These are phyloP conservation scores for Phalera bucephala DNA, from an alignment of 2,888 invertebrate genomes.

Conservation along the genomic window DNA sequence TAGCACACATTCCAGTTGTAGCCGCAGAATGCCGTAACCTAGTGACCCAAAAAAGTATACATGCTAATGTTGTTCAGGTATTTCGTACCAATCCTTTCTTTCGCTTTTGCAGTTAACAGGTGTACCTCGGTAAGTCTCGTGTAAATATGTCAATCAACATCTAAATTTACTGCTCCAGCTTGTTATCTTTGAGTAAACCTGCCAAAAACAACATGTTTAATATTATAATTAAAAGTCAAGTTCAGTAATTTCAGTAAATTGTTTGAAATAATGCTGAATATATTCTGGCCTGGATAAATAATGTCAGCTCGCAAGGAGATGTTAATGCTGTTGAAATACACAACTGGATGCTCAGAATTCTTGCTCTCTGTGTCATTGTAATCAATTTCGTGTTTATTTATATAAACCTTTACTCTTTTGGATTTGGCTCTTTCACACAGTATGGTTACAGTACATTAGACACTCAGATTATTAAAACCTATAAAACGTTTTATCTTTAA, in stretches of 20 bases:
- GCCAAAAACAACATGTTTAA: constrained; percentile 1
- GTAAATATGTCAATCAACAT: not conserved
- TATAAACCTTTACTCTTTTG: too few species aligned
- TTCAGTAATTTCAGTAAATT: constrained; percentile 5
- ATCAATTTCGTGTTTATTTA: too few species aligned
- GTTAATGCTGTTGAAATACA: constrained; percentile 31
- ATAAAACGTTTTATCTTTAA: too few species aligned
- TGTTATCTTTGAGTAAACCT: not conserved
- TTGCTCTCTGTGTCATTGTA: constrained; percentile 17
- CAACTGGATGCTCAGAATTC: constrained; percentile 23
- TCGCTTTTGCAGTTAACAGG: constrained; percentile 3
- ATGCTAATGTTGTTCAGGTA: constrained; percentile 24
- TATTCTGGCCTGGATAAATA: constrained; percentile 11
- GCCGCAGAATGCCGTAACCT: constrained; percentile 28
- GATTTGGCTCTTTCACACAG: too few species aligned
- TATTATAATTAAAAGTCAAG: constrained; percentile 3
- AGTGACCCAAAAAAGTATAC: constrained; percentile 42
- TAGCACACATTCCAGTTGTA: constrained; percentile 14
- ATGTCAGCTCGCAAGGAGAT: constrained; percentile 22
- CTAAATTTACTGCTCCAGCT: not conserved
- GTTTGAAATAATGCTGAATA: constrained; percentile 8
- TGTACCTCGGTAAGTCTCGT: not conserved
- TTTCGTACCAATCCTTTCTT: constrained; percentile 10
- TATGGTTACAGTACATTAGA: too few species aligned
- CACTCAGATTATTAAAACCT: too few species aligned